Evolutionary conservation across 2,888 invertebrate species (phyloP).

Genomic region (Neoascia interrupta): DNA sequence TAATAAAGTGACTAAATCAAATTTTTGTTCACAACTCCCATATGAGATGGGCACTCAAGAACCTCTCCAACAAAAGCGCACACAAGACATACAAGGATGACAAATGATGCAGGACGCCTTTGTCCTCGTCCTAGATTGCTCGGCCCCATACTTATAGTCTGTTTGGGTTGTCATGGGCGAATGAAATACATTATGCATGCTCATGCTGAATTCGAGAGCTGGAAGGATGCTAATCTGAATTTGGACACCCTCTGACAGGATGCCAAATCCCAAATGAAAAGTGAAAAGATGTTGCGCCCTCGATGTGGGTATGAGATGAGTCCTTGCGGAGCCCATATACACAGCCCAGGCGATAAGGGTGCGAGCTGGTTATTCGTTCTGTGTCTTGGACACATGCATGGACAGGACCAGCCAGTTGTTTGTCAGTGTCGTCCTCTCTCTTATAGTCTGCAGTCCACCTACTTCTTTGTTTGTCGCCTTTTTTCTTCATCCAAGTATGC

Average conservation of each 20-base stretch:
- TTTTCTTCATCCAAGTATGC: constrained; percentile 15
- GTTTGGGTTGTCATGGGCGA: constrained; percentile 17
- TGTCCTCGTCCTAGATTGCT: constrained; percentile 52
- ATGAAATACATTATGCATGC: constrained; percentile 68
- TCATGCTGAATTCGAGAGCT: constrained; percentile 52
- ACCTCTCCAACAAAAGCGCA: constrained; percentile 10
- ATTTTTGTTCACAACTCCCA: constrained; percentile 59
- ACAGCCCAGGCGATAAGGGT: constrained; percentile 1
- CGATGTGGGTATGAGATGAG: constrained; percentile 33
- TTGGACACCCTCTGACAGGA: constrained; percentile 69
- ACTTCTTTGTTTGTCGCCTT: constrained; percentile 9
- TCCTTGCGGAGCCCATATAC: constrained; percentile 20
- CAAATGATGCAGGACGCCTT: constrained; percentile 61
- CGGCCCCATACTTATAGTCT: constrained; percentile 6
- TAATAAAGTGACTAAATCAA: constrained; percentile 63
- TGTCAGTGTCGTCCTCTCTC: constrained; percentile 45
- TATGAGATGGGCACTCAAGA: constrained; percentile 43
- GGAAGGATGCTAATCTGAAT: constrained; percentile 69
- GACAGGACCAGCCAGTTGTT: constrained; percentile 56
- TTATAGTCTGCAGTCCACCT: not conserved
- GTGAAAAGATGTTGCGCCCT: constrained; percentile 66
- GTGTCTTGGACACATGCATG: constrained; percentile 12
- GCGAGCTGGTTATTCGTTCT: constrained; percentile 11
- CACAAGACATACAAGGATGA: constrained; percentile 55
- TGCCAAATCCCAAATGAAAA: constrained; percentile 69